These are phyloP conservation scores for Drepana falcataria DNA, from an alignment of 2,888 invertebrate species.

Conservation along the genomic window DNA sequence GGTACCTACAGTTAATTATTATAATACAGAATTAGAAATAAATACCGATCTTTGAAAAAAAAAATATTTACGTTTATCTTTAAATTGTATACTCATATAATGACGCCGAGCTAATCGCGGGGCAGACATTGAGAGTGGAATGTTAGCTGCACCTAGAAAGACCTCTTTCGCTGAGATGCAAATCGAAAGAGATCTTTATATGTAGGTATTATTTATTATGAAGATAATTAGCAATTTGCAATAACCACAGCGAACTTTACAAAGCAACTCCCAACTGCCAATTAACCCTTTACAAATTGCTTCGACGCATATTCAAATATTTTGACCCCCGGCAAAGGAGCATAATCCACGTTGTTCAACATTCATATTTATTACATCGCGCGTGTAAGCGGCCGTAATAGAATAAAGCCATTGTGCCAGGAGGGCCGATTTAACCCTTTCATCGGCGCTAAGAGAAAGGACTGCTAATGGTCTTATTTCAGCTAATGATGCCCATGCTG, in stretches of 20 bases:
- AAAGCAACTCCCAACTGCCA: slow-evolving; percentile 47
- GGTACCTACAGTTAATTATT: too few species aligned
- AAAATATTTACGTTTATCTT: too few species aligned
- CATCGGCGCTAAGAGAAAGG: slow-evolving; percentile 72
- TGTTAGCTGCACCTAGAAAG: too few species aligned
- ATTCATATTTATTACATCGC: slow-evolving; percentile 78
- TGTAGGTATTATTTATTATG: background rate
- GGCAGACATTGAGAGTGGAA: too few species aligned
- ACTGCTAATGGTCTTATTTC: slow-evolving; percentile 77
- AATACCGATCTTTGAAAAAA: too few species aligned
- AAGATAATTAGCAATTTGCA: slow-evolving; percentile 9
- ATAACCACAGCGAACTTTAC: slow-evolving; percentile 32
- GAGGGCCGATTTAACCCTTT: slow-evolving; percentile 75
- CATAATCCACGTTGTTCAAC: slow-evolving; percentile 72
- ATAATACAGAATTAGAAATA: too few species aligned
- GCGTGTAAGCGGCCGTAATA: slow-evolving; percentile 74
- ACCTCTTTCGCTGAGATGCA: too few species aligned
- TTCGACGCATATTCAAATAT: slow-evolving; percentile 73
- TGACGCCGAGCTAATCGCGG: too few species aligned
- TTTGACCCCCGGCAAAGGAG: slow-evolving; percentile 74
- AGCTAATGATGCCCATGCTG: slow-evolving; percentile 68
- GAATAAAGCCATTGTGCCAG: slow-evolving; percentile 71
- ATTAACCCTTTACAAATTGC: slow-evolving; percentile 75
- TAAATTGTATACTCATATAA: too few species aligned
- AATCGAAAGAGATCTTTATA: background rate